Base-by-base conservation (phyloP, 2,888 invertebrate genomes). In the Lydus trimaculatus region DNA sequence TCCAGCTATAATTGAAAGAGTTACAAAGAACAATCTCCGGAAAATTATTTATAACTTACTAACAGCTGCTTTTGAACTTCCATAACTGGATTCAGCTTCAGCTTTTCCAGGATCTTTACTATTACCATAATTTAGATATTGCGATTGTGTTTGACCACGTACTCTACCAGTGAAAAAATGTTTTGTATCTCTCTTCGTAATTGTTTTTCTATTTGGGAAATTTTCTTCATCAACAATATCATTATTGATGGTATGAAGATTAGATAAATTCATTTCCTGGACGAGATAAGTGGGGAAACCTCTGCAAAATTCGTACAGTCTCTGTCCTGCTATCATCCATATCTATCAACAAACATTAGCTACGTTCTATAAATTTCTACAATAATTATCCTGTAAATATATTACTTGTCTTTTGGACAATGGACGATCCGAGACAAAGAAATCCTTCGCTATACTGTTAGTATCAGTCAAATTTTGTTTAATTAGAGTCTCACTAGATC, bases 81-180 rank as follows among this genome's bases (percentile, higher is more conserved):
- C 90, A 56, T 90, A 90, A 25, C 90, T 90, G 4, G 94, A 93
- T 82, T 93, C 92, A 0, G 95, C 94, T 82, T 95, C 94, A 0
- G 95, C 95, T 81, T 91, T 92, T 20, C 94, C 94, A 56, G 89
- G 89, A 66, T 85, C 80, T 72, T 87, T 80, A 69, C 86, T 85
- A 7, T 78, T 73, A 68, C 91, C 92, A 75, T 90, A 90, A 80
- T 91, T 91, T 76, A 95, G 85, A 83, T 94, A 95, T 82, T 95
- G 95, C 2, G 94, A 94, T 82, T 95, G 95, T 0, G 94, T 94
- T 84, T 95, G 95, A 2, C 94, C 94, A 62, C 92, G 86, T 76
- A 88, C 85, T 25, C 89, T 88, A 58, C 87, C 83, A 43, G 76
- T 75, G 64, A 81, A 82, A 66, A 78, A 82, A 63, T 80, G 78